phyloP scores from a whole-genome alignment of 2,113 vertebrate genomes.

The Mormyrus iriodes region DNA sequence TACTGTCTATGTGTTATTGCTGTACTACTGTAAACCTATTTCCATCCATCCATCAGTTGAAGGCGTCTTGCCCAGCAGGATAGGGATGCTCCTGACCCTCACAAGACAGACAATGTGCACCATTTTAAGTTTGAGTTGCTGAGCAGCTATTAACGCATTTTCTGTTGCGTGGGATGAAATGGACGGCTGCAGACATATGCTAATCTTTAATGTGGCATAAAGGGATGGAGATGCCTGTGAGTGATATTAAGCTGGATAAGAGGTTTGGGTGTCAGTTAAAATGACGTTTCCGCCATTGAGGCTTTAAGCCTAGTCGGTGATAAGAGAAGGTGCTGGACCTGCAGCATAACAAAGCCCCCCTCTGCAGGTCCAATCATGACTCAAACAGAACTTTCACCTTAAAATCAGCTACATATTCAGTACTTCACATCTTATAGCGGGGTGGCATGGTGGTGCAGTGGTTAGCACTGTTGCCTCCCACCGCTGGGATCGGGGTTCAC shows the following conservation, averaged over 20 bases:
- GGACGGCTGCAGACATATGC: no score
- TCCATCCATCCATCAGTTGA: neutral
- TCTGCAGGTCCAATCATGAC: neutral
- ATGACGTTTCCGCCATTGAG: neutral
- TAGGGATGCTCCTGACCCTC: neutral
- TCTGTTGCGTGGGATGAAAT: neutral
- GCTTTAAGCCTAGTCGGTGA: neutral
- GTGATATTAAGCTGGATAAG: neutral
- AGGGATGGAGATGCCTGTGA: neutral
- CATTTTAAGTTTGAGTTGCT: neutral
- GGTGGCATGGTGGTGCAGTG: no score
- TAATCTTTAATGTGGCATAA: neutral
- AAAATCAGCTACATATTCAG: neutral
- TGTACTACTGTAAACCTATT: neutral
- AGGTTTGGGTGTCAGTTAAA: neutral
- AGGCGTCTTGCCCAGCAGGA: no score
- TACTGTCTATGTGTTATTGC: neutral
- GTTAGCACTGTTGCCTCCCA: no score
- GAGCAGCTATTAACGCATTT: neutral
- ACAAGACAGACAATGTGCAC: neutral
- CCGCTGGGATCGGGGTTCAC: no score
- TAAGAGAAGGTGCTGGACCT: neutral
- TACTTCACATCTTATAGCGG: neutral
- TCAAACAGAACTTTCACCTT: neutral
- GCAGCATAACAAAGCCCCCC: neutral